Percentiles rank a stretch among this genome's conserved stretches.
Conservation (phyloP, 1,140 invertebrate genomes). For the Drosophila mauritiana region DNA sequence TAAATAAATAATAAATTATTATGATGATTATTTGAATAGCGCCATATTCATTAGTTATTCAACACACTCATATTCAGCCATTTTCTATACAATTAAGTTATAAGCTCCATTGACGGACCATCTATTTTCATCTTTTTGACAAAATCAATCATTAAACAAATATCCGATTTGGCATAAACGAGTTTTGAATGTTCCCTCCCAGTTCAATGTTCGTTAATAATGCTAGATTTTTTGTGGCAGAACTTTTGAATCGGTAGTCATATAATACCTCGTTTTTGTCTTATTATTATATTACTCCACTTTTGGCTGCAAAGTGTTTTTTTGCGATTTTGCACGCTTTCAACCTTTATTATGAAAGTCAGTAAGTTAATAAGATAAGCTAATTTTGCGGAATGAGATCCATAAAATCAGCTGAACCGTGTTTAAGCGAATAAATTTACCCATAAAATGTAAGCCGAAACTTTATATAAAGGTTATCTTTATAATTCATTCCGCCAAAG, state of each 20-base stretch:
- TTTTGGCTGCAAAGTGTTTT: neutral
- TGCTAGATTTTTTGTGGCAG: neutral
- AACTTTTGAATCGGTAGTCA: too few relatives aligned
- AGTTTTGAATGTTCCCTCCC: slow-evolving; percentile 7
- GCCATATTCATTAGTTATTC: neutral
- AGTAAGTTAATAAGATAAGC: slow-evolving; percentile 21
- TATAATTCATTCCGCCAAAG: slow-evolving; percentile 14
- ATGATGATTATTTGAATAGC: neutral
- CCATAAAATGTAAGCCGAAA: slow-evolving; percentile 9
- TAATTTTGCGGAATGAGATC: slow-evolving; percentile 21
- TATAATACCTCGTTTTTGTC: neutral
- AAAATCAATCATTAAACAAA: slow-evolving; percentile 32
- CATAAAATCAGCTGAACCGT: slow-evolving; percentile 25
- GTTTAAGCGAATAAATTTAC: slow-evolving; percentile 15
- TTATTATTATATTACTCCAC: neutral
- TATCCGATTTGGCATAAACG: slow-evolving; percentile 17
- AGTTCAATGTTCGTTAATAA: slow-evolving; percentile 37
- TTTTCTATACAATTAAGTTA: slow-evolving; percentile 20
- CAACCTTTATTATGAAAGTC: slow-evolving; percentile 13
- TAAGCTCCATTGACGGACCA: slow-evolving; percentile 11
- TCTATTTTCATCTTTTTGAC: slow-evolving; percentile 7
- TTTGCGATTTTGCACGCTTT: neutral
- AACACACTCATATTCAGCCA: neutral
- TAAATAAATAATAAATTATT: neutral
- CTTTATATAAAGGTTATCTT: slow-evolving; percentile 19